Evolutionary conservation across 2,888 invertebrate genomes (phyloP).

Genomic region (Meta bourneti): DNA sequence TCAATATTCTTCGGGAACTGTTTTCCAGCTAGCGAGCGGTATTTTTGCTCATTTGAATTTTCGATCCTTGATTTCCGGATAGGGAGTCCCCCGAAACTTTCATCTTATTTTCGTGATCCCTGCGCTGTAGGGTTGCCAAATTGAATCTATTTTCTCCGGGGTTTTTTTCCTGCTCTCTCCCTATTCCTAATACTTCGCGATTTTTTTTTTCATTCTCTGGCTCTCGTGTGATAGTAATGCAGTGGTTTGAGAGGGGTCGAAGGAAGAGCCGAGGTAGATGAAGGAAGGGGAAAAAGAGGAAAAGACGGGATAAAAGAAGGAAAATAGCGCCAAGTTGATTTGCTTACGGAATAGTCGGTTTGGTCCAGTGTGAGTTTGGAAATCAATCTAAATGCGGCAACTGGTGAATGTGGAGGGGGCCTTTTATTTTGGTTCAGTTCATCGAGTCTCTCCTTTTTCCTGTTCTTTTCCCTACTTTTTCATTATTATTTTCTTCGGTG

Average conservation of each 20-base stretch:
- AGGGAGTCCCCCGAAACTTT: slow-evolving; percentile 37
- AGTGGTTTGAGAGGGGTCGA: slow-evolving; percentile 9
- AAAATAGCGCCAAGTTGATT: slow-evolving; percentile 62
- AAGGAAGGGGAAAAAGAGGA: not conserved
- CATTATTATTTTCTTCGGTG: slow-evolving; percentile 16
- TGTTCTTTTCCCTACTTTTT: not conserved
- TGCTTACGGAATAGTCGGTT: slow-evolving; percentile 40
- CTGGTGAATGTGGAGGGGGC: slow-evolving; percentile 52
- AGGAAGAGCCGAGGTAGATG: not conserved
- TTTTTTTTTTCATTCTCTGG: not conserved
- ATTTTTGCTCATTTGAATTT: slow-evolving; percentile 77
- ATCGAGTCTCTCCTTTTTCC: slow-evolving; percentile 12
- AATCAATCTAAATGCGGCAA: slow-evolving; percentile 65
- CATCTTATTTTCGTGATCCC: slow-evolving; percentile 74
- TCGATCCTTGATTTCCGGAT: slow-evolving; percentile 76
- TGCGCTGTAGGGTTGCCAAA: slow-evolving; percentile 74
- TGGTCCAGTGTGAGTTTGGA: slow-evolving; percentile 24
- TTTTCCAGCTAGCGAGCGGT: slow-evolving; percentile 71
- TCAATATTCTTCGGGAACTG: slow-evolving; percentile 74
- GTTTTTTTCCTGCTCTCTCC: slow-evolving; percentile 28
- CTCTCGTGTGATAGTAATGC: slow-evolving; percentile 55
- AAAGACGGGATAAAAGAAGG: not conserved
- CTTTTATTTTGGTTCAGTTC: slow-evolving; percentile 59
- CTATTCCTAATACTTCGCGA: slow-evolving; percentile 4
- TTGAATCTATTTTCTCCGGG: slow-evolving; percentile 68